These are phyloP conservation scores for Myxocyprinus asiaticus DNA, from an alignment of 2,113 vertebrate genomes.

Conservation along the genomic window DNA sequence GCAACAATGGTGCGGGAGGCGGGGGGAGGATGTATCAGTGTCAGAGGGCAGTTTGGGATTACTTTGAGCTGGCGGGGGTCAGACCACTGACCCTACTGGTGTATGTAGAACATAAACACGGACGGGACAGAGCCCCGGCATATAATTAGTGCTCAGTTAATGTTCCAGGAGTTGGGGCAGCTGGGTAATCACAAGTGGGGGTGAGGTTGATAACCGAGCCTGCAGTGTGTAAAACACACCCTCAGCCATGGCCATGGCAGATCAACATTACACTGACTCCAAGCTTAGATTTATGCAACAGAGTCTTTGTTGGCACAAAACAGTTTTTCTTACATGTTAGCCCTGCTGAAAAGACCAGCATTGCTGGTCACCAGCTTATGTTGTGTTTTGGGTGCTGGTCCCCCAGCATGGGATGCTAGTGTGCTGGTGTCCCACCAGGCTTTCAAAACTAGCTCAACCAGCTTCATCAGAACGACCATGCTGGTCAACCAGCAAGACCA, in stretches of 20 bases:
- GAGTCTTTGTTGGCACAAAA: too few species aligned
- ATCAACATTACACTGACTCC: constrained; percentile 63
- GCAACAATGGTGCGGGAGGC: constrained; percentile 43
- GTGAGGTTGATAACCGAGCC: constrained; percentile 78
- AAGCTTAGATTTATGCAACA: constrained; percentile 54
- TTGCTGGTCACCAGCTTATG: too few species aligned
- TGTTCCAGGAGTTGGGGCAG: constrained; percentile 75
- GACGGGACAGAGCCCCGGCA: constrained; percentile 68
- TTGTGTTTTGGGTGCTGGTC: too few species aligned
- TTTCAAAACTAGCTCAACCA: too few species aligned
- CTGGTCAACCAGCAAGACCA: too few species aligned
- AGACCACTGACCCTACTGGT: constrained; percentile 80
- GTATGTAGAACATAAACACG: constrained; percentile 89
- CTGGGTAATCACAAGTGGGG: constrained; percentile 71
- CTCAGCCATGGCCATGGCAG: constrained; percentile 48
- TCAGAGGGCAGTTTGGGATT: constrained; percentile 73
- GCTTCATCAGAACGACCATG: too few species aligned
- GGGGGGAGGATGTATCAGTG: constrained; percentile 73
- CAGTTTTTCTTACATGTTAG: too few species aligned
- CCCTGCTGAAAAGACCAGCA: too few species aligned
- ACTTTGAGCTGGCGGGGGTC: constrained; percentile 69
- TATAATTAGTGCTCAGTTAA: constrained; percentile 87
- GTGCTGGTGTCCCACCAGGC: too few species aligned
- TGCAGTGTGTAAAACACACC: constrained; percentile 72
- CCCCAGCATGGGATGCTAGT: too few species aligned